Evolutionary conservation across 1,140 invertebrate genomes (phyloP).

Genomic region (Brachionus sp.): DNA sequence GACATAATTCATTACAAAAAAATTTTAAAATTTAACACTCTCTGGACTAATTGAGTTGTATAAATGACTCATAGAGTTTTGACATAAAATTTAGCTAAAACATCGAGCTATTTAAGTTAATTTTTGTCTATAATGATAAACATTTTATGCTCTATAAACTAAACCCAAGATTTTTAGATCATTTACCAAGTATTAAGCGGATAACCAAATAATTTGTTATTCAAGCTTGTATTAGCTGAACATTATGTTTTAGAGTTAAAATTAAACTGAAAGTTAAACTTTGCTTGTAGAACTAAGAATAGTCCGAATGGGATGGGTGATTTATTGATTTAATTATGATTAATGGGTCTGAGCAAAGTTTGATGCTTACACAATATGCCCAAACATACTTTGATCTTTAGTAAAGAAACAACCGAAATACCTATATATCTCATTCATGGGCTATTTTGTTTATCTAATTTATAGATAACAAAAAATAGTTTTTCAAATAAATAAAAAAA

Average conservation of each 20-base stretch:
- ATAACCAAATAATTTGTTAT: slow-evolving; percentile 1
- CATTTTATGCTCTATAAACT: background rate
- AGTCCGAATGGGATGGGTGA: background rate
- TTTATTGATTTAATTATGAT: background rate
- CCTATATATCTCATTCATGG: background rate
- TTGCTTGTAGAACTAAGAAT: background rate
- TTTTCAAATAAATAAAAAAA: background rate
- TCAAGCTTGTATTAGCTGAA: background rate
- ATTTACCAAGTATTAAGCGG: background rate
- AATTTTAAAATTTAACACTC: background rate
- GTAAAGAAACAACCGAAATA: background rate
- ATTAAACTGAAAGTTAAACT: background rate
- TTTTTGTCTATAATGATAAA: background rate
- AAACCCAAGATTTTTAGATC: background rate
- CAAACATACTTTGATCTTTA: background rate
- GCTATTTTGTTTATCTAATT: background rate
- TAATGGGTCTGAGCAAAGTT: background rate
- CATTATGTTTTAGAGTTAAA: background rate
- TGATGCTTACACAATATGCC: background rate
- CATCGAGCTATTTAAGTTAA: background rate
- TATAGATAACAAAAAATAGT: background rate
- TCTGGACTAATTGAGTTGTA: background rate
- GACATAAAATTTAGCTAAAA: background rate
- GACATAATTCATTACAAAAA: background rate
- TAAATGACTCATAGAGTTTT: background rate